Conservation (phyloP, 2,888 invertebrate genomes). For the Ferdinandea cuprea region DNA sequence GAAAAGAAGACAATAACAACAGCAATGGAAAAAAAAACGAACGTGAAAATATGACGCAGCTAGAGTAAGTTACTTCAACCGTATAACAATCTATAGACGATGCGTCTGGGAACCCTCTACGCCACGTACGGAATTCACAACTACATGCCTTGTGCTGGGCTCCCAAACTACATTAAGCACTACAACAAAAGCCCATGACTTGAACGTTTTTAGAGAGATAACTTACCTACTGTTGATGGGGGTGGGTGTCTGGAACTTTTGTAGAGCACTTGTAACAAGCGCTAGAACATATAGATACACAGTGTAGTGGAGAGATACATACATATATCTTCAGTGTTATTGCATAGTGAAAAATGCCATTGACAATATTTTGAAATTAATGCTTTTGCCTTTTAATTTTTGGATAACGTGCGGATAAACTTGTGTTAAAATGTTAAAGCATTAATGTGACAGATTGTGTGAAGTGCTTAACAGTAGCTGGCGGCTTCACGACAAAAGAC, state of each 20-base stretch:
- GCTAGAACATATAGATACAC: slow-evolving; percentile 38
- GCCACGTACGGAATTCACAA: background rate
- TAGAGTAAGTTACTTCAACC: slow-evolving; percentile 58
- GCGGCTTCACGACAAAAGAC: too few species aligned
- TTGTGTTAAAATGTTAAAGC: too few species aligned
- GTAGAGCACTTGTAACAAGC: slow-evolving; percentile 58
- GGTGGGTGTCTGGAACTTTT: slow-evolving; percentile 61
- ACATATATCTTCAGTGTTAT: too few species aligned
- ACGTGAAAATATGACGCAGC: slow-evolving; percentile 50
- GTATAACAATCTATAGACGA: slow-evolving; percentile 56
- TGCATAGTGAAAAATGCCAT: slow-evolving; percentile 9
- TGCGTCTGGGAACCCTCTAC: slow-evolving; percentile 4
- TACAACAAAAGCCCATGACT: slow-evolving; percentile 50
- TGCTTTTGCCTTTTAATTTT: too few species aligned
- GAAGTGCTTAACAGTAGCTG: background rate
- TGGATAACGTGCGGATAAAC: too few species aligned
- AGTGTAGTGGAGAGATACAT: slow-evolving; percentile 30
- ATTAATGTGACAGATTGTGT: background rate
- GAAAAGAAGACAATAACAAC: background rate
- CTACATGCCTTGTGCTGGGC: slow-evolving; percentile 14
- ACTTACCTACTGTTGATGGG: slow-evolving; percentile 27
- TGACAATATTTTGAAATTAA: slow-evolving; percentile 7
- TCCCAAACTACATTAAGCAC: slow-evolving; percentile 20
- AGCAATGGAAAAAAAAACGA: slow-evolving; percentile 16
- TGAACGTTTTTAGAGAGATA: slow-evolving; percentile 34